Conservation (phyloP, 1,140 invertebrate species). For the Drosophila busckii region DNA sequence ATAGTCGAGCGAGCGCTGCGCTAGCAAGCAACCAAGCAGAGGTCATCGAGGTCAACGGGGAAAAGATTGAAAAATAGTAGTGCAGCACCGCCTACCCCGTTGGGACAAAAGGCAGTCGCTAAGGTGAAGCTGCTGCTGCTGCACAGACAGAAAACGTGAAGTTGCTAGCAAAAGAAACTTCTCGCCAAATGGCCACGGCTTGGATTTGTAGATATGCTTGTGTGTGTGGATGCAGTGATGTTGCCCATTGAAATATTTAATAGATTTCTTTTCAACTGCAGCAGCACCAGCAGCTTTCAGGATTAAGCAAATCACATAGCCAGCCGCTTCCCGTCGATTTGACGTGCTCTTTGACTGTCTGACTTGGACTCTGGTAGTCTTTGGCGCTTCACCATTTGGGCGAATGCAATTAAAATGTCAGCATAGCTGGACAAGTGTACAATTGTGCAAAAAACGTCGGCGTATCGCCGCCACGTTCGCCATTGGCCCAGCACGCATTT, state of each 20-base stretch:
- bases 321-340: constrained; percentile 19
- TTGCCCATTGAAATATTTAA: constrained; percentile 61
- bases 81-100: constrained; percentile 3
- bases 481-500: constrained; percentile 54
- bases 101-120: constrained; percentile 4
- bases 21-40: no score
- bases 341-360: constrained; percentile 3
- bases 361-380: neutral
- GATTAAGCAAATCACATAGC: constrained; percentile 63
- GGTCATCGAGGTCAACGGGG: constrained; percentile 17
- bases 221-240: constrained; percentile 7
- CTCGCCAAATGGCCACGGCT: constrained; percentile 54
- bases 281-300: constrained; percentile 31
- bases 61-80: neutral
- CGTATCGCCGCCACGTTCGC: constrained; percentile 34
- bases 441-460: constrained; percentile 34
- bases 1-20: no score
- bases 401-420: constrained; percentile 73
- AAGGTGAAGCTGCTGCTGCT: constrained; percentile 24
- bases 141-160: constrained; percentile 61
- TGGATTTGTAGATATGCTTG: constrained; percentile 3
- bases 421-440: constrained; percentile 15
- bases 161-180: constrained; percentile 51
- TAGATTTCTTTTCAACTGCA: constrained; percentile 34
- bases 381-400: constrained; percentile 29